phyloP scores from a whole-genome alignment of 2,797 vertebrate genomes.

The Rhinatrema bivittatum region DNA sequence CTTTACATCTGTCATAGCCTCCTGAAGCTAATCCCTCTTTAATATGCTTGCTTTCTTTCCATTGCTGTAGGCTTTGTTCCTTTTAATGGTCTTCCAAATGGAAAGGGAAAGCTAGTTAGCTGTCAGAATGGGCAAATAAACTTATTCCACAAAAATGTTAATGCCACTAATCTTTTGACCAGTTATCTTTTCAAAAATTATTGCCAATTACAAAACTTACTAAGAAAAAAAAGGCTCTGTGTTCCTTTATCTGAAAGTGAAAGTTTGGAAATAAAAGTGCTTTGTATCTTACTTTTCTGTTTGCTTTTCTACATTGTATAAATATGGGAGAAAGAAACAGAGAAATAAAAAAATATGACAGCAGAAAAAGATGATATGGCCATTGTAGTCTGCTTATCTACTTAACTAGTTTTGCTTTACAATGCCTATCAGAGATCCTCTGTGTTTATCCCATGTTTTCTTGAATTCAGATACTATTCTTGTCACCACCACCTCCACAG shows the following conservation, averaged over 20 bases:
- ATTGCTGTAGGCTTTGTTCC: conserved; percentile 38
- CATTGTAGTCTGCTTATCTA: no score
- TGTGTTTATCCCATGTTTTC: no score
- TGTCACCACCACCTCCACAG: no score
- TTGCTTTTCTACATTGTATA: no score
- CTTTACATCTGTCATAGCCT: conserved; percentile 44
- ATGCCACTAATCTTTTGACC: conserved; percentile 29
- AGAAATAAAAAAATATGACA: no score
- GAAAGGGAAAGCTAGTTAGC: conserved; percentile 7
- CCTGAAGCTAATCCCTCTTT: conserved; percentile 42
- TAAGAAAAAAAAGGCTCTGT: conserved; percentile 13
- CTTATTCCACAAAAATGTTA: conserved; percentile 23
- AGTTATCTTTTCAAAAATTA: conserved; percentile 20
- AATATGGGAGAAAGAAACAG: no score
- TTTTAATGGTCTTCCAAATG: conserved; percentile 30
- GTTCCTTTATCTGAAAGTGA: conserved; percentile 19
- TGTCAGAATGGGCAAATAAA: conserved; percentile 19
- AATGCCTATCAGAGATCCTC: no score
- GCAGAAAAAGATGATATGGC: no score
- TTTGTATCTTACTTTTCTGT: no score
- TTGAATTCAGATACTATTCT: no score
- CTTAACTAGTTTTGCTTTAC: no score
- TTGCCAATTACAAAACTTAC: not conserved
- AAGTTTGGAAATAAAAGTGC: no score
- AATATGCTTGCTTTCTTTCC: conserved; percentile 32